phyloP scores from a whole-genome alignment of 2,113 vertebrate genomes.

The Cephalopterus ornatus region DNA sequence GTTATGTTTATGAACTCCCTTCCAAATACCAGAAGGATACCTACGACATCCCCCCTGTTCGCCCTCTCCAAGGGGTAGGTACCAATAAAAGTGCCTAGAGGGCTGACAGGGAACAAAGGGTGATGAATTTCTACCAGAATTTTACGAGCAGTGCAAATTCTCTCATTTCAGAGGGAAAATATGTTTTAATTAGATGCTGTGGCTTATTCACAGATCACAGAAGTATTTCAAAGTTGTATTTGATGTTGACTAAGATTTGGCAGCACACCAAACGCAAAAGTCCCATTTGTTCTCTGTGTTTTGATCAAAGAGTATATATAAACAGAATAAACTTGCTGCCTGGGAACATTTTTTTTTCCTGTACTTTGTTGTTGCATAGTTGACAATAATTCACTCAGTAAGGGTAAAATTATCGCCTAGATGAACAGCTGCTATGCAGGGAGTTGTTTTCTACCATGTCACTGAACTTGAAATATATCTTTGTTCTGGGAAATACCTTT shows the following conservation, averaged over 20 bases:
- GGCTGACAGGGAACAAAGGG: background rate
- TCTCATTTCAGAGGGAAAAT: conserved; percentile 33
- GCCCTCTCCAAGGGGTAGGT: conserved; percentile 87
- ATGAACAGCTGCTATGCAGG: background rate
- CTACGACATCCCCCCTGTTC: conserved; percentile 88
- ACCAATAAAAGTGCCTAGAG: background rate
- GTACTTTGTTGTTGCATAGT: conserved; percentile 3
- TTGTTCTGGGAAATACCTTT: background rate
- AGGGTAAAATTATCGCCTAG: background rate
- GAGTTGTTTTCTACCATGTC: background rate
- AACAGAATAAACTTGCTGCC: conserved; percentile 30
- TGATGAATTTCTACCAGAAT: conserved; percentile 8
- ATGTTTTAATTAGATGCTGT: conserved; percentile 1
- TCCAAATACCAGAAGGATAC: conserved; percentile 84
- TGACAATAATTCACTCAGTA: conserved; percentile 24
- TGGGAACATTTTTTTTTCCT: background rate
- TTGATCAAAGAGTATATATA: conserved; percentile 29
- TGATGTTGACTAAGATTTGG: conserved; percentile 43
- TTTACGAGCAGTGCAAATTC: conserved; percentile 20
- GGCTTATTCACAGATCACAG: background rate
- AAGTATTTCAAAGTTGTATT: conserved; percentile 37
- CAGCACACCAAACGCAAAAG: background rate
- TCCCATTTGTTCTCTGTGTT: conserved; percentile 42
- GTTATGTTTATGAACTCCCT: conserved; percentile 84
- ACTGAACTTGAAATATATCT: background rate